Evolutionary conservation across 2,113 vertebrate species (phyloP).

Genomic region (Psittacara wagleri): DNA sequence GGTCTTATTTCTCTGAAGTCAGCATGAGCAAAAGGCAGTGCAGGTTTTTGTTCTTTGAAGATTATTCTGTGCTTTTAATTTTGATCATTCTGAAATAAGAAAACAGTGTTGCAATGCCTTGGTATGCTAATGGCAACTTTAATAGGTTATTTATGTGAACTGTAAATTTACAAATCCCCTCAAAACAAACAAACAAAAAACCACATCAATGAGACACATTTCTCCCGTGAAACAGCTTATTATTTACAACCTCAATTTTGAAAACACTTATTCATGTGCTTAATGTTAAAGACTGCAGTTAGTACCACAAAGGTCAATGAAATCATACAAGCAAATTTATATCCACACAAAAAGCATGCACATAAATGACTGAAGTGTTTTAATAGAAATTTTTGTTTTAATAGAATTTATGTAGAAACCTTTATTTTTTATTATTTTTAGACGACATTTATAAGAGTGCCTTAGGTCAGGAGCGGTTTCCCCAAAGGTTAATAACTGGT

Average conservation of each 20-base stretch:
- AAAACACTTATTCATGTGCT: constrained; percentile 1
- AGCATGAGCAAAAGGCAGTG: background rate
- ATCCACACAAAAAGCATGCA: background rate
- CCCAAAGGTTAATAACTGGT: background rate
- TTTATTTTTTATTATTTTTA: background rate
- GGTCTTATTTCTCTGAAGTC: background rate
- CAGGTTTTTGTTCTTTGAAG: constrained; percentile 19
- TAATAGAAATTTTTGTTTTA: background rate
- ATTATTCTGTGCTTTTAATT: background rate
- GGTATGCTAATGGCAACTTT: background rate
- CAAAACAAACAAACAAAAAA: constrained; percentile 55
- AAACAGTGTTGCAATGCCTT: constrained; percentile 18
- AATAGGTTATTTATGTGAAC: constrained; percentile 30
- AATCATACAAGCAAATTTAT: background rate
- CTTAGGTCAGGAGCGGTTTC: background rate
- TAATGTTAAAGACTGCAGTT: background rate
- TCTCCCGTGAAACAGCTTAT: background rate
- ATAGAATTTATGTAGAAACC: background rate
- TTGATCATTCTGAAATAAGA: constrained; percentile 20
- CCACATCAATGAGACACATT: constrained; percentile 29
- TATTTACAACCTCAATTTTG: constrained; percentile 41
- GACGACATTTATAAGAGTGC: background rate
- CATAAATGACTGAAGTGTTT: background rate
- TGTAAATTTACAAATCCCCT: constrained; percentile 41
- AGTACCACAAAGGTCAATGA: constrained; percentile 33